A percentile compares a stretch with the other conserved stretches of the same genome.
phyloP scores from a whole-genome alignment of 2,797 vertebrate species.

The Netta rufina region DNA sequence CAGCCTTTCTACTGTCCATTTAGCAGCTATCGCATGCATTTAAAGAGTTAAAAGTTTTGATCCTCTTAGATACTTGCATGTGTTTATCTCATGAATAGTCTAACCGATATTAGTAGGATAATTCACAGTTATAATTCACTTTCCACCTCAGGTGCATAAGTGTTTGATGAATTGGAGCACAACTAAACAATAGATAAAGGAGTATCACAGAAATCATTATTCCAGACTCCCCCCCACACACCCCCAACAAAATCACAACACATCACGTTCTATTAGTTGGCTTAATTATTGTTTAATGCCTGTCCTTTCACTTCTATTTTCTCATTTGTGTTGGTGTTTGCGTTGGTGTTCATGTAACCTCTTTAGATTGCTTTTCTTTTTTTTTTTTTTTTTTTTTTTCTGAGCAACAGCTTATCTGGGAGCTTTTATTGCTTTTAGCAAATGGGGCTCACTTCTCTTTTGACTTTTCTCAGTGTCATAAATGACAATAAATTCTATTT shows the following conservation, averaged over 20 bases:
- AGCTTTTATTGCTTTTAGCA: not conserved
- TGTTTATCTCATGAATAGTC: not conserved
- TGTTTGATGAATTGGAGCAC: not conserved
- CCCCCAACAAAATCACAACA: not conserved
- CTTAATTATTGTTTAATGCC: not conserved
- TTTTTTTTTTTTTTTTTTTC: not conserved
- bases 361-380: not conserved
- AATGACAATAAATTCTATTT: conserved; percentile 24
- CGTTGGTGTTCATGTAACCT: not conserved
- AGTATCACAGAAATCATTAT: not conserved
- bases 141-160: not conserved
- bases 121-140: not conserved
- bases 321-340: not conserved
- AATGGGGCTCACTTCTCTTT: not conserved
- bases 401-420: not conserved
- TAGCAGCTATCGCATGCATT: not conserved
- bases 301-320: not conserved
- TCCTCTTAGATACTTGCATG: not conserved
- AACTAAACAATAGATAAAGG: not conserved
- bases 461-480: not conserved
- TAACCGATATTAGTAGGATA: not conserved
- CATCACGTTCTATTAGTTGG: not conserved
- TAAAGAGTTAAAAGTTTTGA: not conserved
- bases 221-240: not conserved
- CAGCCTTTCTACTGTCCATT: not conserved